Conservation (phyloP, 2,113 vertebrate species). For the Cynopterus brachyotis region DNA sequence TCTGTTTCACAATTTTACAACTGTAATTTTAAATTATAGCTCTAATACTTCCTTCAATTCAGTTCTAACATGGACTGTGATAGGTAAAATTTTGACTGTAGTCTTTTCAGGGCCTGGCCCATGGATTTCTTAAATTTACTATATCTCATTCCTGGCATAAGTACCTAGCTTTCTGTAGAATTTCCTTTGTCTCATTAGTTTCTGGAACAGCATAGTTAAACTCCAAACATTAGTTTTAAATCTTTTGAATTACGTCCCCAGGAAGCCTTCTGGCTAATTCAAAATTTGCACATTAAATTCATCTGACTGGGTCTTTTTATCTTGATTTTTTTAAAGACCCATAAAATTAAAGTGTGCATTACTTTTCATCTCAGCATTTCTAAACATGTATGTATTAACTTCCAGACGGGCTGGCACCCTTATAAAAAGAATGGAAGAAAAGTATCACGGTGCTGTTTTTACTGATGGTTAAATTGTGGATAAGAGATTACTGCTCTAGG, state of each 20-base stretch:
- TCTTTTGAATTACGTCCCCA: conserved; percentile 55
- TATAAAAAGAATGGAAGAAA: conserved; percentile 65
- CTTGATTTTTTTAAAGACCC: conserved; percentile 52
- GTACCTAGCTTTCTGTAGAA: conserved; percentile 34
- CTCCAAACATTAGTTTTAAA: conserved; percentile 58
- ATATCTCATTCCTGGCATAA: conserved; percentile 1
- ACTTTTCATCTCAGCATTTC: conserved; percentile 69
- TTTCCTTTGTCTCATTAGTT: conserved; percentile 55
- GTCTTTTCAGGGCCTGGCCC: not conserved
- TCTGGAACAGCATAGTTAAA: conserved; percentile 40
- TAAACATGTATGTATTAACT: conserved; percentile 59
- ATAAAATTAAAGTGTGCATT: conserved; percentile 68
- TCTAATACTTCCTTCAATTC: conserved; percentile 28
- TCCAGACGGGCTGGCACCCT: conserved; percentile 64
- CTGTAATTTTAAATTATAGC: not conserved
- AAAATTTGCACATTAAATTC: conserved; percentile 65
- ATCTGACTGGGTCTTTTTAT: conserved; percentile 65
- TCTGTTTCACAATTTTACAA: conserved; percentile 20
- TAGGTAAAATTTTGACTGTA: not conserved
- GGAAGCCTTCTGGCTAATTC: conserved; percentile 66
- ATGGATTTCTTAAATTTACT: conserved; percentile 15
- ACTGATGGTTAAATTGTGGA: conserved; percentile 56
- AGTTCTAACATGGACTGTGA: not conserved
- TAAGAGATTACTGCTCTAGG: conserved; percentile 47
- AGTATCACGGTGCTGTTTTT: conserved; percentile 50